Evolutionary conservation across 2,888 invertebrate species (phyloP).

Genomic region (Polydesmus complanatus): DNA sequence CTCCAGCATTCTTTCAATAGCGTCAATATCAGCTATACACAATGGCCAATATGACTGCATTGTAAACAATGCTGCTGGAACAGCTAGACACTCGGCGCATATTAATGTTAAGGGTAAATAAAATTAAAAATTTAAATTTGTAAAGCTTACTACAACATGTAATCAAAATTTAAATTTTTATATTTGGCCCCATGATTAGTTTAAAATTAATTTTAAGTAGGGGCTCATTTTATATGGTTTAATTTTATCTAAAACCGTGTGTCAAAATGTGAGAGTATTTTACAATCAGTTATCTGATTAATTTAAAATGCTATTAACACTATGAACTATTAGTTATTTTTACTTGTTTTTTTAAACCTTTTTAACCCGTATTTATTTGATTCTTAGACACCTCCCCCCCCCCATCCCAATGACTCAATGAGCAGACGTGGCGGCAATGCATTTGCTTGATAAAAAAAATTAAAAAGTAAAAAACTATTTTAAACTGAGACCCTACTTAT

Average conservation of each 20-base stretch:
- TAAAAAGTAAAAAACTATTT: no score
- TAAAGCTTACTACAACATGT: background rate
- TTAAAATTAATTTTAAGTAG: background rate
- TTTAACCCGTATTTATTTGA: no score
- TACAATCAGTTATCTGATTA: background rate
- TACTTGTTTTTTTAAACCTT: no score
- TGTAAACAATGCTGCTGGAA: constrained; percentile 12
- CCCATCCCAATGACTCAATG: no score
- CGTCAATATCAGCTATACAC: constrained; percentile 2
- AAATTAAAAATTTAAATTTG: background rate
- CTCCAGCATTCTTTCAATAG: constrained; percentile 14
- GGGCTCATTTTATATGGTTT: background rate
- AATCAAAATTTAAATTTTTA: background rate
- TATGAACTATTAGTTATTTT: no score
- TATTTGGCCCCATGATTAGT: background rate
- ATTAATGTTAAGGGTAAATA: constrained; percentile 14
- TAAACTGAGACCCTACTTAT: no score
- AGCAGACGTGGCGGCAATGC: no score
- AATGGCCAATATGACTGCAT: constrained; percentile 14
- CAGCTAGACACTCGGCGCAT: constrained; percentile 8
- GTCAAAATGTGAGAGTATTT: background rate
- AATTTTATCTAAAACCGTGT: no score
- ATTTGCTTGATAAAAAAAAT: no score
- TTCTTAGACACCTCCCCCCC: no score
- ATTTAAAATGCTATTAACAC: no score